These are phyloP conservation scores for Saccopteryx bilineata DNA, from an alignment of 2,113 vertebrate species.

Conservation along the genomic window DNA sequence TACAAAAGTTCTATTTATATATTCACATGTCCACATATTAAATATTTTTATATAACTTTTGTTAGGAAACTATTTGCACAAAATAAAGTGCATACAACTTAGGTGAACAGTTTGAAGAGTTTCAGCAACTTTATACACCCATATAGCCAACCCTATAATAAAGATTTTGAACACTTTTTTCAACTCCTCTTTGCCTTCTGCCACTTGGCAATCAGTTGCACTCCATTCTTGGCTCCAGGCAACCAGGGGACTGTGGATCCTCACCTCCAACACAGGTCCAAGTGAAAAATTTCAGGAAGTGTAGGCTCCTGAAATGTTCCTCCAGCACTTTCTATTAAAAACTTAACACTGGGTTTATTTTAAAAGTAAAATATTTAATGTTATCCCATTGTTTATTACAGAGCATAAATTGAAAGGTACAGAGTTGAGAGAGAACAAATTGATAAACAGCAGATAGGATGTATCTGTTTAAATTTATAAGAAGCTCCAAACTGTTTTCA, in stretches of 20 bases:
- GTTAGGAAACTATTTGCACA: not conserved
- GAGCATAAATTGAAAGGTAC: not conserved
- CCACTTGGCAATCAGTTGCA: not conserved
- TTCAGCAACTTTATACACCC: not conserved
- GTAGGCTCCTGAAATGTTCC: not conserved
- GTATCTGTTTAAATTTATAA: not conserved
- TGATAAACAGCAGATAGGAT: not conserved
- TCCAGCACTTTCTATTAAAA: not conserved
- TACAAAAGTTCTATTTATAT: not conserved
- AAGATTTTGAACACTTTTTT: not conserved
- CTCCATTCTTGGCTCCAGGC: not conserved
- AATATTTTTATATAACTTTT: not conserved
- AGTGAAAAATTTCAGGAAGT: not conserved
- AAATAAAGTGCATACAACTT: not conserved
- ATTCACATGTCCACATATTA: not conserved
- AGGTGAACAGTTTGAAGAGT: not conserved
- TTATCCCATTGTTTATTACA: not conserved
- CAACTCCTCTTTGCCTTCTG: not conserved
- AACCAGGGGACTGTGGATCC: not conserved
- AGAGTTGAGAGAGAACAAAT: not conserved
- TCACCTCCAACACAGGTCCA: not conserved
- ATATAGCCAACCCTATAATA: not conserved
- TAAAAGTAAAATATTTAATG: not conserved
- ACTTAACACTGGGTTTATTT: not conserved
- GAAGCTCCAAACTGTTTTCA: not conserved